Conservation (phyloP, 2,888 invertebrate species). For the Athripsodes cinereus region DNA sequence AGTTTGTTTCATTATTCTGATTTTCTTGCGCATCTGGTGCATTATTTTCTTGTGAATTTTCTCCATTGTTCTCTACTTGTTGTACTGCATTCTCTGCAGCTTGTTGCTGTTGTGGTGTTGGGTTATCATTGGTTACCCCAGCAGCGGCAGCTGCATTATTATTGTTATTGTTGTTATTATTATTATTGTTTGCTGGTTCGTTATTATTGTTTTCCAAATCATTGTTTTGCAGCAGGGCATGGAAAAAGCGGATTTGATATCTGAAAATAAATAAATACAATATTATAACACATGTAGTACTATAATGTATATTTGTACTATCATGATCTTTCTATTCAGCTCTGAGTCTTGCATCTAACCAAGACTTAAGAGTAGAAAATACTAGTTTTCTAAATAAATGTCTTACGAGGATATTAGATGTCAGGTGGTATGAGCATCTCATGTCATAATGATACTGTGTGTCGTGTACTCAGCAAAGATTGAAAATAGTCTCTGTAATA, state of each 20-base stretch:
- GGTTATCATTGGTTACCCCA: slow-evolving; percentile 26
- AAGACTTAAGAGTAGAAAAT: too few relatives aligned
- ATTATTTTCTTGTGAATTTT: slow-evolving; percentile 30
- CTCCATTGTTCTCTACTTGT: slow-evolving; percentile 2
- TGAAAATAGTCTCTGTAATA: too few relatives aligned
- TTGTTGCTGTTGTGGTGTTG: slow-evolving; percentile 30
- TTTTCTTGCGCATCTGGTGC: slow-evolving; percentile 37
- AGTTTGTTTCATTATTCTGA: background rate
- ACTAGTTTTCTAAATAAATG: too few relatives aligned
- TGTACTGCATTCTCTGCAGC: slow-evolving; percentile 1
- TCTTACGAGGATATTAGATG: too few relatives aligned
- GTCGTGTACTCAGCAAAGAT: too few relatives aligned
- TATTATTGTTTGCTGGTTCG: slow-evolving; percentile 28
- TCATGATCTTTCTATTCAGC: too few relatives aligned
- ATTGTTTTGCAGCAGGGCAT: slow-evolving; percentile 49
- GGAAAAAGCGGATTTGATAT: slow-evolving; percentile 72
- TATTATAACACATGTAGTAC: too few relatives aligned
- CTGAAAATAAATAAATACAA: slow-evolving; percentile 41
- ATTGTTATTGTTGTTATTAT: slow-evolving; percentile 16
- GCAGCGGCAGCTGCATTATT: slow-evolving; percentile 19
- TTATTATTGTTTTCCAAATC: slow-evolving; percentile 34
- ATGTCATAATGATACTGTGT: too few relatives aligned
- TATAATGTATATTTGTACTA: too few relatives aligned
- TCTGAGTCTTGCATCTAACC: too few relatives aligned
- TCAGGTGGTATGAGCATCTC: too few relatives aligned